These are phyloP conservation scores for Congeria kusceri DNA, from an alignment of 2,888 invertebrate genomes.

Conservation along the genomic window DNA sequence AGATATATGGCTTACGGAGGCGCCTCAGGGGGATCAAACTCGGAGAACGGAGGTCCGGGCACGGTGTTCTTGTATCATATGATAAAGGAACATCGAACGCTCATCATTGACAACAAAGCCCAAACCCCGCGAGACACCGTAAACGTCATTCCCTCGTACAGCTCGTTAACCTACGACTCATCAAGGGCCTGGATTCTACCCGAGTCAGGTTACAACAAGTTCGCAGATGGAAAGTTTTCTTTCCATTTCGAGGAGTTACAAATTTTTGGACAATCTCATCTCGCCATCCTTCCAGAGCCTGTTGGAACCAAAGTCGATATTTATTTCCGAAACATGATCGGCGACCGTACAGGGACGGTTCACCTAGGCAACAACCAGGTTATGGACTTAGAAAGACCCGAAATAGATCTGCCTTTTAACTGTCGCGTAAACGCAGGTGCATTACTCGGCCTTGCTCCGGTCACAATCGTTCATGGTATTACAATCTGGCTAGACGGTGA, in stretches of 20 bases:
- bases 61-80: slow-evolving; percentile 74
- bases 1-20: slow-evolving; percentile 71
- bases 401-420: slow-evolving; percentile 75
- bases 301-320: slow-evolving; percentile 58
- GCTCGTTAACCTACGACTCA: slow-evolving; percentile 64
- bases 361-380: slow-evolving; percentile 72
- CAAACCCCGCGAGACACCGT: slow-evolving; percentile 51
- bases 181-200: slow-evolving; percentile 75
- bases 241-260: slow-evolving; percentile 73
- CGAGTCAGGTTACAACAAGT: slow-evolving; percentile 64
- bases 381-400: slow-evolving; percentile 68
- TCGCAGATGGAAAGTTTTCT: slow-evolving; percentile 58
- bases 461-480: slow-evolving; percentile 75
- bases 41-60: slow-evolving; percentile 73
- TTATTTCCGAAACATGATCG: slow-evolving; percentile 78
- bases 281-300: slow-evolving; percentile 67
- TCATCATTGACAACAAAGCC: slow-evolving; percentile 72
- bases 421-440: slow-evolving; percentile 68
- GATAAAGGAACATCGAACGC: no score
- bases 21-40: slow-evolving; percentile 42
- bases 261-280: slow-evolving; percentile 71
- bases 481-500: slow-evolving; percentile 76
- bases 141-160: slow-evolving; percentile 66
- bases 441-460: slow-evolving; percentile 69
- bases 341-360: slow-evolving; percentile 76